Evolutionary conservation across 2,797 vertebrate species (phyloP).

Genomic region (Hemitrygon akajei): DNA sequence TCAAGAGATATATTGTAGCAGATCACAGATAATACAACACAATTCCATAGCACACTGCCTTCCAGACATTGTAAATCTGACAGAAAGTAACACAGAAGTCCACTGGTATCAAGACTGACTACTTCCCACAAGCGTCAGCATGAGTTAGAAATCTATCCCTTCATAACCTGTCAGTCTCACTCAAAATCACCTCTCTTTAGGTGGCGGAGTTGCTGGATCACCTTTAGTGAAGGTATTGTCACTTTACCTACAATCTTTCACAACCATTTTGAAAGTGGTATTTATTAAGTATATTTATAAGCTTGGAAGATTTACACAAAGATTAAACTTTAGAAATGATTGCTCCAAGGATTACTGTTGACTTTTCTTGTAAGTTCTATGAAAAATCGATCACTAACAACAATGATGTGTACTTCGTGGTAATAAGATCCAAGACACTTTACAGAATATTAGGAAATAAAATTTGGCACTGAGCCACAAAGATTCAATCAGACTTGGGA

Average conservation of each 20-base stretch:
- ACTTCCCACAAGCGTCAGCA: not conserved
- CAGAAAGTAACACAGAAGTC: not conserved
- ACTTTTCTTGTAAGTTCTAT: not conserved
- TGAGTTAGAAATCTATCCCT: not conserved
- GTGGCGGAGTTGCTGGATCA: not conserved
- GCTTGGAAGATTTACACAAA: not conserved
- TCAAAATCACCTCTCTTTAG: not conserved
- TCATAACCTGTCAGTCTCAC: not conserved
- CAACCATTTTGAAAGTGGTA: not conserved
- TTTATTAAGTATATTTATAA: not conserved
- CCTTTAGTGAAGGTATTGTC: not conserved
- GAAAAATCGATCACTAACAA: not conserved
- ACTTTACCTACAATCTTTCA: not conserved
- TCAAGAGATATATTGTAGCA: not conserved
- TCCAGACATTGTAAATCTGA: not conserved
- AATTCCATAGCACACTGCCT: not conserved
- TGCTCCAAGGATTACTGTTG: not conserved
- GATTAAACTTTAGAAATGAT: not conserved
- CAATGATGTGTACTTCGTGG: not conserved
- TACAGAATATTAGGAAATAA: not conserved
- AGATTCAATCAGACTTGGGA: not conserved
- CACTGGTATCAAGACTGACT: not conserved
- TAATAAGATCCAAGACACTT: not conserved
- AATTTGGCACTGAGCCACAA: not conserved
- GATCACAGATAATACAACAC: not conserved